phyloP scores from a whole-genome alignment of 1,140 invertebrate genomes.

The Ephestia elutella region DNA sequence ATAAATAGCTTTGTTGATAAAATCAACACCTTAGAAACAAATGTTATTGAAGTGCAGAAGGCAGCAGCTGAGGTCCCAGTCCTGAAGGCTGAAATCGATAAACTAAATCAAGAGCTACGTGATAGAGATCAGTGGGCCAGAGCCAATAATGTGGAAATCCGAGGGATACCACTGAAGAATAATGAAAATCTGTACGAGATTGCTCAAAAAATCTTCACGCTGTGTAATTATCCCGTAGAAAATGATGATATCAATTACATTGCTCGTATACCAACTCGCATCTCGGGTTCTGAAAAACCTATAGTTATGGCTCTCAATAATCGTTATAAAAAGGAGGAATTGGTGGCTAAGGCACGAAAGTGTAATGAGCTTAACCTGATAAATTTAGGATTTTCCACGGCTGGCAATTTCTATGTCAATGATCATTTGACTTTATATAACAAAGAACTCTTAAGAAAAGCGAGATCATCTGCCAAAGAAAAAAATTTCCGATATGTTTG shows the following conservation, averaged over 20 bases:
- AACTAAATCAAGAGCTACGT: neutral
- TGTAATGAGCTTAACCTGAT: conserved; percentile 10
- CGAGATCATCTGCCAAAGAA: conserved; percentile 7
- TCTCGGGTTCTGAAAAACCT: conserved; percentile 13
- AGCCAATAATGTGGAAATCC: conserved; percentile 20
- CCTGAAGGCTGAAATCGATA: neutral
- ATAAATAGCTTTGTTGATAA: neutral
- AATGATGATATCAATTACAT: conserved; percentile 25
- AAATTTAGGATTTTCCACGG: conserved; percentile 7
- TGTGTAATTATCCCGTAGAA: conserved; percentile 8
- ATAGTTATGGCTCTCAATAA: conserved; percentile 22
- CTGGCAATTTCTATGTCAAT: conserved; percentile 18
- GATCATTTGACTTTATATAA: conserved; percentile 21
- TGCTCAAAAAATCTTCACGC: conserved; percentile 1
- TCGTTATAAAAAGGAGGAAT: conserved; percentile 23
- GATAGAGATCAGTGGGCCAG: too few relatives aligned
- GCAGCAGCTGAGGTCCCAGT: neutral
- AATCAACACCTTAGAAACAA: neutral
- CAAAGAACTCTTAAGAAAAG: conserved; percentile 13
- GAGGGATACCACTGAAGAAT: conserved; percentile 9
- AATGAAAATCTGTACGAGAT: conserved; percentile 20
- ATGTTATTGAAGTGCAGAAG: neutral
- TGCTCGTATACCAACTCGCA: conserved; percentile 7
- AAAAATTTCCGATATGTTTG: conserved; percentile 14
- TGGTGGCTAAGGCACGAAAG: conserved; percentile 16